These are phyloP conservation scores for Pseudolycoriella hygida DNA, from an alignment of 2,888 invertebrate species.

Conservation along the genomic window DNA sequence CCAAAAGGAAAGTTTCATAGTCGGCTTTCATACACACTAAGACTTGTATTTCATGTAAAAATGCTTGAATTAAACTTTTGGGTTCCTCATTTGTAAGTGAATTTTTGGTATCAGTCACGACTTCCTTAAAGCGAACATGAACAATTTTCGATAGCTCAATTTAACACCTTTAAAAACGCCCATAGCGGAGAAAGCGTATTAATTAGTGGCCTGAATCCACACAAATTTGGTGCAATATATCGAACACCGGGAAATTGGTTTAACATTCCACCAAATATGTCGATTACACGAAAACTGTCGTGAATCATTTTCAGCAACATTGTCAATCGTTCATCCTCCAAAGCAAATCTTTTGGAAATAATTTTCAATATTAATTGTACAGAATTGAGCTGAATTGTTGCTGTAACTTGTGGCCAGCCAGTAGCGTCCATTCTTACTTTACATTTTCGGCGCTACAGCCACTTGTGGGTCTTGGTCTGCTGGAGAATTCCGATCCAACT, in stretches of 20 bases:
- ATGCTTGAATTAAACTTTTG: conserved; percentile 31
- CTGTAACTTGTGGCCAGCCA: no score
- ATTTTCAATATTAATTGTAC: no score
- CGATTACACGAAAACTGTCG: conserved; percentile 41
- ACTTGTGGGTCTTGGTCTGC: no score
- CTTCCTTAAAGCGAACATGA: conserved; percentile 34
- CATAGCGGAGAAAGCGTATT: conserved; percentile 34
- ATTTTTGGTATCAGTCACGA: conserved; percentile 34
- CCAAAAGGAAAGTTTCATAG: no score
- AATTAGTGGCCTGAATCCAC: conserved; percentile 40
- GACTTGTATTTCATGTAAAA: conserved; percentile 36
- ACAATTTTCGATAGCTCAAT: no score
- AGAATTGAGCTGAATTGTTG: no score
- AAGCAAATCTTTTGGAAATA: conserved; percentile 41
- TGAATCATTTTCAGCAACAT: conserved; percentile 38
- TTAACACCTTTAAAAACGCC: conserved; percentile 35
- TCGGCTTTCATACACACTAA: no score
- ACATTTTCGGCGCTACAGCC: no score
- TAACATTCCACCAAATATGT: conserved; percentile 48
- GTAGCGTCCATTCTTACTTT: no score
- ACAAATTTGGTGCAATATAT: conserved; percentile 40
- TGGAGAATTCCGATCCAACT: no score
- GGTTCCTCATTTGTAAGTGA: conserved; percentile 21
- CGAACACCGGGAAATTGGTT: conserved; percentile 51
- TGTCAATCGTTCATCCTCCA: conserved; percentile 36